Base-by-base conservation (phyloP, 2,797 vertebrate species). In the Zenarchopterus dispar region DNA sequence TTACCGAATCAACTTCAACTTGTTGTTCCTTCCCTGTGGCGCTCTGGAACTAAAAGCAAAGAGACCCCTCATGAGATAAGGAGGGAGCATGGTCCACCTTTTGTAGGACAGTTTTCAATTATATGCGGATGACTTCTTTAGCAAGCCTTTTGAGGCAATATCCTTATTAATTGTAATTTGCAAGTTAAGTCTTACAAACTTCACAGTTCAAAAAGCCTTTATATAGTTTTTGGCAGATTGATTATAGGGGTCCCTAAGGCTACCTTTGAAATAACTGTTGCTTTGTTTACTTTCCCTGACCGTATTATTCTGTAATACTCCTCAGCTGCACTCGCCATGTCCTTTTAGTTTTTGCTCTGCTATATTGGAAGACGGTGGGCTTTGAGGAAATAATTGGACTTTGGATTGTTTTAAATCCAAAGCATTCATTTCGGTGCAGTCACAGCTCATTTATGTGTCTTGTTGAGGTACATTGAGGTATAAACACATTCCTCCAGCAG, bases 1-100 rank as follows among this genome's bases (percentile, higher is more conserved):
- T 60, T 7, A 28, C 89, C 92, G 93, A 93, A 93, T 90, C 9
- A 15, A 13, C 4, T 67, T 77, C 24, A 69, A 41, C 68, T 46
- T 62, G 52, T 33, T 70, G n/a, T 49, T 60, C 19, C 55, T 54
- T 63, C 42, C 61, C 42, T 22, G 17, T 9, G 15, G 8, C 28
- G 58, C 53, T 51, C 41, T 52, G 31, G 55, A 69, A 21, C 60
- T 15, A 70, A 46, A 4, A 63, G 43, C 48, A 53, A 48, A 73
- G 80, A 81, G 73, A 60, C 47, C 43, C 50, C 60, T 0, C 17
- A 39, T 5, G 1, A 33, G 48, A 42, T 23, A 3, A 22, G 39
- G 65, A 42, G 16, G 44, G n/a, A 59, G 44, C 70, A 54, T 19
- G 6, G 48, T 22, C 50, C 55, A 55, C 75, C 45, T 77, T 72